Conservation (phyloP, 1,140 invertebrate species). For the Drosophila ironensis region DNA sequence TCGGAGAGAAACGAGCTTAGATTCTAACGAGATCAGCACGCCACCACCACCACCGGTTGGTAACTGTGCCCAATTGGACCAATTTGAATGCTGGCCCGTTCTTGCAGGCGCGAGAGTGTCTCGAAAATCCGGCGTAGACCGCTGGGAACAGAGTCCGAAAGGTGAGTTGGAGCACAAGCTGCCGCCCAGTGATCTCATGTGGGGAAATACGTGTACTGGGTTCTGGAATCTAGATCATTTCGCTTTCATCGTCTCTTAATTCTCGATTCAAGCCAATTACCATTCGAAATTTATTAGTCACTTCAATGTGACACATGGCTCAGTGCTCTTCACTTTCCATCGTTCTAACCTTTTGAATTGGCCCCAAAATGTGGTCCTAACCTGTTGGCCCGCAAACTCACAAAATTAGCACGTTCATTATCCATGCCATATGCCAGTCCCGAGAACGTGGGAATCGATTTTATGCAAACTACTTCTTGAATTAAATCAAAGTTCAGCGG, state of each 20-base stretch:
- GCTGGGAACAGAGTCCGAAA: conserved; percentile 3
- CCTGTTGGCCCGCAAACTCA: not conserved
- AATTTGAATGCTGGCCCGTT: conserved; percentile 36
- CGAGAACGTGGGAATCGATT: conserved; percentile 19
- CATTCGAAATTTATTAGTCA: too few relatives aligned
- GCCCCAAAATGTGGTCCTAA: conserved; percentile 7
- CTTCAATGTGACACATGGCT: too few relatives aligned
- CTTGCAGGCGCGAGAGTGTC: not conserved
- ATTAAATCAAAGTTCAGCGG: not conserved
- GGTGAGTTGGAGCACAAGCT: conserved; percentile 18
- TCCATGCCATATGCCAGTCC: conserved; percentile 6
- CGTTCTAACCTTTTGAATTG: too few relatives aligned
- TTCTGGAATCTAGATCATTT: too few relatives aligned
- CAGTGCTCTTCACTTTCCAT: too few relatives aligned
- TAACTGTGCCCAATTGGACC: conserved; percentile 24
- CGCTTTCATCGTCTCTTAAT: not conserved
- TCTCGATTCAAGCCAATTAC: not conserved
- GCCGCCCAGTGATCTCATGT: conserved; percentile 3
- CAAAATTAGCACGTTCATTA: conserved; percentile 16
- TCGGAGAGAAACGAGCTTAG: conserved; percentile 40
- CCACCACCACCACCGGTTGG: conserved; percentile 19
- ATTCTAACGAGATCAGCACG: conserved; percentile 56
- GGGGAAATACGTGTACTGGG: too few relatives aligned
- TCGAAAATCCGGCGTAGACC: conserved; percentile 5
- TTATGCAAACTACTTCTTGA: conserved; percentile 1